These are phyloP conservation scores for Donacobius atricapilla DNA, from an alignment of 2,113 vertebrate genomes.

Conservation along the genomic window DNA sequence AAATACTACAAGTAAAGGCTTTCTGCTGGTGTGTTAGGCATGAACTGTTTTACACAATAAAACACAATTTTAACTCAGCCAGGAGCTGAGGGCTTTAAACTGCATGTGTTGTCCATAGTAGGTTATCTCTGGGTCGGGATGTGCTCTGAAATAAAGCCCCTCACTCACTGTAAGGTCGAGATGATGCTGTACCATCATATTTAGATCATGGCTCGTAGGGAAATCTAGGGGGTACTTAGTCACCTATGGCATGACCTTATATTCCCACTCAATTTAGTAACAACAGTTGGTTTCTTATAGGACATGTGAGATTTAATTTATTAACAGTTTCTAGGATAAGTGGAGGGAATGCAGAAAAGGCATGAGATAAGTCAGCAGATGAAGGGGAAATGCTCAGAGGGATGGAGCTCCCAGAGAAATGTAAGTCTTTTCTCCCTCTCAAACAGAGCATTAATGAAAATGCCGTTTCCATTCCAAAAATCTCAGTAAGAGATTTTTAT, in stretches of 20 bases:
- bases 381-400: neutral
- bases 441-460: neutral
- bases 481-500: neutral
- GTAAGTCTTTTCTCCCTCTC: conserved; percentile 65
- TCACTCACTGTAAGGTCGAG: conserved; percentile 70
- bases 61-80: neutral
- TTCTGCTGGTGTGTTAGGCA: fast-evolving
- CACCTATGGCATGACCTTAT: conserved; percentile 77
- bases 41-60: neutral
- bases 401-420: conserved; percentile 19
- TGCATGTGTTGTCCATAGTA: neutral
- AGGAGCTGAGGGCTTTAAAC: neutral
- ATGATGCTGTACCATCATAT: conserved; percentile 76
- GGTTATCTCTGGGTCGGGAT: neutral
- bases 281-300: conserved; percentile 70
- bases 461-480: neutral
- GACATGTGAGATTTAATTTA: conserved; percentile 56
- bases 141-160: conserved; percentile 60
- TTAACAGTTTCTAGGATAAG: conserved; percentile 66
- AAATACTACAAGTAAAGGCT: neutral
- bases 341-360: conserved; percentile 31
- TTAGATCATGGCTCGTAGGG: conserved; percentile 77
- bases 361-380: neutral
- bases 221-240: conserved; percentile 70
- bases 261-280: conserved; percentile 73